These are phyloP conservation scores for Gonocerus acuteangulatus DNA, from an alignment of 2,888 invertebrate genomes.

Conservation along the genomic window DNA sequence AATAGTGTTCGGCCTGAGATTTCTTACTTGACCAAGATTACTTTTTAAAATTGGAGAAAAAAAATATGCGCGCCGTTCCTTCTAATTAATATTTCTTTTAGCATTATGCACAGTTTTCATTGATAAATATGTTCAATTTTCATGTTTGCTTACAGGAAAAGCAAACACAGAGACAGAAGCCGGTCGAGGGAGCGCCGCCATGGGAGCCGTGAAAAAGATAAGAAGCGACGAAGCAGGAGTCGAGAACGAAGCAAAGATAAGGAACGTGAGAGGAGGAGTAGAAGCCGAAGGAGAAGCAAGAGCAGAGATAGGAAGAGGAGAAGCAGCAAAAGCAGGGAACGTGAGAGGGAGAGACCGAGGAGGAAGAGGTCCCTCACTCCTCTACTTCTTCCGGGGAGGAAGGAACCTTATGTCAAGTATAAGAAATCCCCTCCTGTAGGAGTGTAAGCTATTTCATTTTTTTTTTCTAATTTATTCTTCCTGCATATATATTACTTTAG, in stretches of 20 bases:
- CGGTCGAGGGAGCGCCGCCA: slow-evolving; percentile 40
- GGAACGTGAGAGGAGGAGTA: slow-evolving; percentile 40
- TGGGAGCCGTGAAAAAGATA: slow-evolving; percentile 41
- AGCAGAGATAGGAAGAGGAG: slow-evolving; percentile 36
- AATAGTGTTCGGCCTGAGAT: too few species aligned
- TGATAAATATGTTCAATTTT: too few species aligned
- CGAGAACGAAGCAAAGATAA: slow-evolving; percentile 31
- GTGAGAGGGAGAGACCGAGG: slow-evolving; percentile 35
- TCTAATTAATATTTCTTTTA: too few species aligned
- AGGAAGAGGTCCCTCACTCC: slow-evolving; percentile 40
- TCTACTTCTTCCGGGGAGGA: slow-evolving; percentile 44
- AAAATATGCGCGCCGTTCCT: too few species aligned
- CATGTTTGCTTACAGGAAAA: slow-evolving; percentile 42
- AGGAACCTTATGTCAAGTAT: slow-evolving; percentile 43
- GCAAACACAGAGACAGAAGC: slow-evolving; percentile 48
- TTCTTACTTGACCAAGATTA: too few species aligned
- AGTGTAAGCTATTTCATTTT: slow-evolving; percentile 42
- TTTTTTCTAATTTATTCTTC: background rate
- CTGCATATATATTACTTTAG: background rate
- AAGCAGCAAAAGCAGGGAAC: slow-evolving; percentile 37
- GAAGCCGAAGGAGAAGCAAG: slow-evolving; percentile 39
- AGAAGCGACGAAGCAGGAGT: slow-evolving; percentile 37
- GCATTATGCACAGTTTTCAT: too few species aligned
- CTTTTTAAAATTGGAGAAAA: too few species aligned
- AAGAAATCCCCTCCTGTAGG: slow-evolving; percentile 46